Evolutionary conservation across 1,140 invertebrate species (phyloP), one percentile per base, ranked within the genome.

Genomic region (Zaprionus kolodkinae): DNA sequence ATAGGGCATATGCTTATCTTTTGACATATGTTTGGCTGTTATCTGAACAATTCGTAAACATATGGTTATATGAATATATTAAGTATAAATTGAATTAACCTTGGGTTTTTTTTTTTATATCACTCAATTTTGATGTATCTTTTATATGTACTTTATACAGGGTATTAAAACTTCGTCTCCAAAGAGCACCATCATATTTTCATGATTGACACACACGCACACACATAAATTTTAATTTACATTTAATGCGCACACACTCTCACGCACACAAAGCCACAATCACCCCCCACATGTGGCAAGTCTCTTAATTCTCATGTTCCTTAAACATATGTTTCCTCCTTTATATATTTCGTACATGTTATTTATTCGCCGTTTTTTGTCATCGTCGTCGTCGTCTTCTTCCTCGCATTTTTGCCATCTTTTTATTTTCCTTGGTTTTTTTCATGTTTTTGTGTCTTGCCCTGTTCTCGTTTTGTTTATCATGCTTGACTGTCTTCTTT

Each of bases 181-280:
- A 27, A 7, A n/a, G 6, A n/a, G 27, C 33, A n/a, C 38, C 38
- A 2, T 50, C 12, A 33, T 50, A 15, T 35, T 50, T 27, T 59
- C 12, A 33, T 50, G 17, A 17, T 56, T 45, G 40, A 15, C 40
- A 15, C n/a, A 15, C 38, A 21, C 21, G 2, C 21, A n/a, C 38
- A 40, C 40, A 45, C 15, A 43, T 43, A 45, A 35, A 35, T 62
- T 76, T 84, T 79, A 76, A 83, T 83, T 84, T 70, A 76, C 67
- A 72, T 76, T 66, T 68, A 48, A 81, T 65, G n/a, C 25, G 6
- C 33, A 64, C 71, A 67, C 5, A 55, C 9, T 15, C 7, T 11
- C 25, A 11, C 25, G n/a, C 12, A 35, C 17, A 11, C 45, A 56
- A 7, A 17, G 30, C 11, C 21, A 11, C n/a, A 15, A 0, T 50